Conservation (phyloP, 2,888 invertebrate species). For the Gastrophysa polygoni region DNA sequence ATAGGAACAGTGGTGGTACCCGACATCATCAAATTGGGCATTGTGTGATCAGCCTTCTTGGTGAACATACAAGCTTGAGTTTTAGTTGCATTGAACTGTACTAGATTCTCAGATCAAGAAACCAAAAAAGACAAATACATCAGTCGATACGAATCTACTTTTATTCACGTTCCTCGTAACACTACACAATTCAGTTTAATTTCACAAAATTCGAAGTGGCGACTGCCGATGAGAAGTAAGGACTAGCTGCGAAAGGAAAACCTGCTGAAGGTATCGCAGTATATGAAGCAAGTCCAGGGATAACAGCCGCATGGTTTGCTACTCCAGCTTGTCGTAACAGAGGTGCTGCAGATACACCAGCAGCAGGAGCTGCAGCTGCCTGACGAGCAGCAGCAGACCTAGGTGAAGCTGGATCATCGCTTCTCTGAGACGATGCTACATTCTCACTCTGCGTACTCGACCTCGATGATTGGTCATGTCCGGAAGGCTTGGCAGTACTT, state of each 20-base stretch:
- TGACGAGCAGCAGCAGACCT: no score
- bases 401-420: not conserved
- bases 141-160: not conserved
- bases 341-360: not conserved
- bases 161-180: not conserved
- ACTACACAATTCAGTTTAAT: not conserved
- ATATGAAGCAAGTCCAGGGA: not conserved
- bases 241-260: not conserved
- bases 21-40: no score
- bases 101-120: no score
- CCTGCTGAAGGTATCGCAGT: not conserved
- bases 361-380: not conserved
- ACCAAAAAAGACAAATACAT: not conserved
- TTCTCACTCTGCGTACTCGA: not conserved
- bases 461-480: not conserved
- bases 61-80: no score
- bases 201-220: constrained; percentile 7
- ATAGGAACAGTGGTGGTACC: no score
- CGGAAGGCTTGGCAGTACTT: not conserved
- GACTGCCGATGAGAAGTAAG: constrained; percentile 2
- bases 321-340: not conserved
- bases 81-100: no score
- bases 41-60: no score
- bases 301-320: not conserved
- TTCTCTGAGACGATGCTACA: not conserved